Evolutionary conservation across 1,140 invertebrate genomes (phyloP), one percentile per base, ranked within the genome.

Genomic region (Drosophila suzukii): DNA sequence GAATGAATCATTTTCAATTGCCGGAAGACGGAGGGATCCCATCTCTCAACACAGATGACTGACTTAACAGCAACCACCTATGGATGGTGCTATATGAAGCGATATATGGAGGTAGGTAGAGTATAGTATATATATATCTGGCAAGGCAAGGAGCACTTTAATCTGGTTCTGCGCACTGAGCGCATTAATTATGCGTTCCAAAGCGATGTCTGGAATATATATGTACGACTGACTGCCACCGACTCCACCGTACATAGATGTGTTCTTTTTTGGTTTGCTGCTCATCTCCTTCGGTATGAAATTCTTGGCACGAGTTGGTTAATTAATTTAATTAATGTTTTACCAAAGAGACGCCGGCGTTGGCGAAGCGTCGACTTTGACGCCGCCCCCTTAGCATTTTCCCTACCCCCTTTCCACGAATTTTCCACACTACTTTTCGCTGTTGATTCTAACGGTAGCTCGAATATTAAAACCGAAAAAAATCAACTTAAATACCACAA

Each of bases 261-360:
- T 36, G 15, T 38, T 68, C 53, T 70, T 77, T 57, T 62, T 73
- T 54, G 47, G 67, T 47, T 73, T 53, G 27, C 34, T 76, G 49
- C 60, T 41, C 44, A 49, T 66, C 58, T 49, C 56, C 41, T 60
- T 43, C 20, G 56, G 56, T 63, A 76, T 65, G 53, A 83, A 72
- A 81, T 84, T 72, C 84, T 89, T 89, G 81, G 84, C 84, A 88
- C 84, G 84, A 89, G 84, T 89, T 88, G 77, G 61, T 84, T 89
- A 89, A 89, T 89, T 89, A 89, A 89, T 89, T 89, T 89, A 89
- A 89, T 89, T 89, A 89, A 89, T 89, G 84, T 89, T 89, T 89
- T 86, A 74, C 63, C 73, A 89, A 82, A 83, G 76, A 72, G 81
- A 81, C 67, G 79, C 53, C 59, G 78, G 57, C 73, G 68, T 61